Evolutionary conservation across 2,797 vertebrate species (phyloP), one percentile per base, ranked within the genome.

Genomic region (Catamblyrhynchus diadema): DNA sequence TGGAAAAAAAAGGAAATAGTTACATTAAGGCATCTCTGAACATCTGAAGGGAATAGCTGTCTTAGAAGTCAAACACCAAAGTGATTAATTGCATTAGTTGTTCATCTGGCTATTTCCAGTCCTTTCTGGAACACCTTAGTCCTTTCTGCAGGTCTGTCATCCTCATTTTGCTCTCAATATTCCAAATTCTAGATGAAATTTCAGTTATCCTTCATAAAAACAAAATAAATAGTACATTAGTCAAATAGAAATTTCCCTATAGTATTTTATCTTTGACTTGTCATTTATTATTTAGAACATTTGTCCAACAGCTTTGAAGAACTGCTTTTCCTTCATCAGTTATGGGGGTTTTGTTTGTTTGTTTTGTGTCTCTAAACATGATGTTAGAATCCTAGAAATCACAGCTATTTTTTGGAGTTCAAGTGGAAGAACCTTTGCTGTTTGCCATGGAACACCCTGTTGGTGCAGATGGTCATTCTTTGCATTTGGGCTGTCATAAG

Each of bases 281-380:
- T 10, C 2, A 0, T 44, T 51, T n/a, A 16, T 44, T 66, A 13
- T 51, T 44, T 6, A 20, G 53, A 44, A n/a, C 6, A 37, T 37
- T 44, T 59, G 3, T 59, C 53, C n/a, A n/a, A 5, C 0, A 0
- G 6, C 61, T 44, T 50, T 50, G 37, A 44, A 50, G 27, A 50
- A 23, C 15, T 66, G 14, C 3, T 37, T 74, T 50, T 74, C 51
- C 22, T 37, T 75, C 14, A 23, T 44, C 22, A 37, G 4, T 57
- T 42, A 10, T 14, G 20, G 11, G 1, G 0, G 1, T 14, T 64
- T 33, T 47, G 8, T 22, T 39, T 47, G 8, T 22, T 32, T 42
- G 11, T 14, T 83, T 57, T 42, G 22, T 44, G 5, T 50, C 37
- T 37, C 19, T 37, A 44, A 50, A 50, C 20, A 32, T 22, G 6